Evolutionary conservation across 2,888 invertebrate species (phyloP).

Genomic region (Dysmachus trigonus): DNA sequence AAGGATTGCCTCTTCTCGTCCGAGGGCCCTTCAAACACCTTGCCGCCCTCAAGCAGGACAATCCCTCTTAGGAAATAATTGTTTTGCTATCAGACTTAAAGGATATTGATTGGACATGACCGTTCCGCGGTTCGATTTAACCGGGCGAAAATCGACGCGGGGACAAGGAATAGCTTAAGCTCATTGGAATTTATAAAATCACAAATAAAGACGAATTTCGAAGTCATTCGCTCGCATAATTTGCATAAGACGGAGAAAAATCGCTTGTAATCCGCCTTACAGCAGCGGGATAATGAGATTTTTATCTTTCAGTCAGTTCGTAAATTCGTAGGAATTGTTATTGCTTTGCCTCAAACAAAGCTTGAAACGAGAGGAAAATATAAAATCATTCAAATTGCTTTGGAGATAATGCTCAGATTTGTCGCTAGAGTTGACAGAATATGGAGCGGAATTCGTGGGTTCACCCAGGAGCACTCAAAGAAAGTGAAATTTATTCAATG

Average conservation of each 20-base stretch:
- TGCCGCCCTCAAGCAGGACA: neutral
- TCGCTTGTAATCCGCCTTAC: conserved; percentile 6
- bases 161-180: neutral
- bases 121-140: neutral
- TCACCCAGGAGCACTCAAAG: neutral
- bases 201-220: conserved; percentile 16
- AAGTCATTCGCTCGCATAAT: conserved; percentile 7
- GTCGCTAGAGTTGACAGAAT: conserved; percentile 1
- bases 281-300: neutral
- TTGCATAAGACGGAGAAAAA: conserved; percentile 8
- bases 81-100: neutral
- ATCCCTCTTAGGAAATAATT: neutral
- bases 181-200: conserved; percentile 10
- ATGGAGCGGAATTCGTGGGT: neutral
- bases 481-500: neutral
- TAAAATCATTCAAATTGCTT: conserved; percentile 6
- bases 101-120: conserved; percentile 3
- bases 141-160: neutral
- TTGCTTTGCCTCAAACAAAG: conserved; percentile 2
- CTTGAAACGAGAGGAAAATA: neutral
- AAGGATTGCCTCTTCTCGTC: neutral
- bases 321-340: neutral
- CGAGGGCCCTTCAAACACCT: neutral
- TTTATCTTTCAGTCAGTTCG: conserved; percentile 1
- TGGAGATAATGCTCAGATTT: neutral